Conservation (phyloP, 92 coral and sea anemone species). For the Palythoa grandis region DNA sequence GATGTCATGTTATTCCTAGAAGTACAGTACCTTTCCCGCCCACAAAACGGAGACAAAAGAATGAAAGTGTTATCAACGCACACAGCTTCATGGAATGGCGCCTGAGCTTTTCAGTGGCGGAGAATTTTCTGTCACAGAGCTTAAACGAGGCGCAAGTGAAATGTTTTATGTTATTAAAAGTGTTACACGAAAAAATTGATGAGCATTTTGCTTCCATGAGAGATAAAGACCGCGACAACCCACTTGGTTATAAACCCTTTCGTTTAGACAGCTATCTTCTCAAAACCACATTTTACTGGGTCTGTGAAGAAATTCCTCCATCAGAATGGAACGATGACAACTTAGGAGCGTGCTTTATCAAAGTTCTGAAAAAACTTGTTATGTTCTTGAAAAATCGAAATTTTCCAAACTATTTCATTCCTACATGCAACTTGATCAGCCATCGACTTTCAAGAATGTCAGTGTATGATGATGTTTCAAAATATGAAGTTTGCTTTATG, state of each 20-base stretch:
- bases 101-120: slow-evolving; percentile 27
- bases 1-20: slow-evolving; percentile 26
- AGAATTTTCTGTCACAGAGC: background rate
- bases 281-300: slow-evolving; percentile 31
- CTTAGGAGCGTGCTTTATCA: slow-evolving; percentile 15
- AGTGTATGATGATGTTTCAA: too few species aligned
- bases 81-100: slow-evolving; percentile 19
- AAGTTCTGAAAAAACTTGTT: slow-evolving; percentile 7
- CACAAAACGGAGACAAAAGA: background rate
- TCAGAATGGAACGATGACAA: slow-evolving; percentile 38
- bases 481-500: too few species aligned
- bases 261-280: background rate
- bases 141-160: slow-evolving; percentile 26
- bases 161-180: slow-evolving; percentile 15
- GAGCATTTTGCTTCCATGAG: background rate
- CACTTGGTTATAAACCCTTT: background rate
- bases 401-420: slow-evolving; percentile 27
- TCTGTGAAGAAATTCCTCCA: slow-evolving; percentile 23
- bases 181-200: background rate
- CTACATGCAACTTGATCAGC: slow-evolving; percentile 8
- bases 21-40: background rate
- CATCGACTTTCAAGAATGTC: too few species aligned
- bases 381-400: background rate
- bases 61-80: background rate
- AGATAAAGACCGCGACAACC: background rate